Evolutionary conservation across 2,888 invertebrate genomes (phyloP).

Genomic region (Sicus ferrugineus): DNA sequence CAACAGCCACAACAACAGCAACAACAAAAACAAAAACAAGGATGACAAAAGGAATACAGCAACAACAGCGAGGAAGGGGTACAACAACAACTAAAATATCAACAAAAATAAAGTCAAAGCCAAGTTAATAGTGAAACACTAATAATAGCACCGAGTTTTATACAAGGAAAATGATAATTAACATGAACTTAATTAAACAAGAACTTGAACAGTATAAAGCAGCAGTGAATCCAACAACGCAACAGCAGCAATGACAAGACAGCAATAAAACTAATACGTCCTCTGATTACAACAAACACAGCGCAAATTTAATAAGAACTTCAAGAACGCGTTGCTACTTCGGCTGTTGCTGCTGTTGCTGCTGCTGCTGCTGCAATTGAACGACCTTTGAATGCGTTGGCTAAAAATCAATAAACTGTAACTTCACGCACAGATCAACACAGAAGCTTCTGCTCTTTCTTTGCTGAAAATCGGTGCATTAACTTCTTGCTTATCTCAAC

Average conservation of each 20-base stretch:
- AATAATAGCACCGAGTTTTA: too few species aligned
- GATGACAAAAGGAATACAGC: too few species aligned
- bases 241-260: neutral
- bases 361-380: too few species aligned
- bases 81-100: neutral
- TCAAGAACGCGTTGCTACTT: neutral
- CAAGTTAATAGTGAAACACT: too few species aligned
- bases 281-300: too few species aligned
- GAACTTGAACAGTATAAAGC: too few species aligned
- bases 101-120: neutral
- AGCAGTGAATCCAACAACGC: too few species aligned
- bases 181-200: too few species aligned
- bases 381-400: constrained; percentile 2
- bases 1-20: neutral
- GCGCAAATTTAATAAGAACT: too few species aligned
- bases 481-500: neutral
- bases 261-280: too few species aligned
- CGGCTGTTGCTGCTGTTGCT: constrained; percentile 8
- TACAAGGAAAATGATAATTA: too few species aligned
- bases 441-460: neutral
- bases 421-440: neutral
- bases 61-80: neutral
- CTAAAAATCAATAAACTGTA: constrained; percentile 35
- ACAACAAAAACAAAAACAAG: neutral
- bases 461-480: neutral